Base-by-base conservation (phyloP, 2,113 vertebrate genomes). In the Albula glossodonta region DNA sequence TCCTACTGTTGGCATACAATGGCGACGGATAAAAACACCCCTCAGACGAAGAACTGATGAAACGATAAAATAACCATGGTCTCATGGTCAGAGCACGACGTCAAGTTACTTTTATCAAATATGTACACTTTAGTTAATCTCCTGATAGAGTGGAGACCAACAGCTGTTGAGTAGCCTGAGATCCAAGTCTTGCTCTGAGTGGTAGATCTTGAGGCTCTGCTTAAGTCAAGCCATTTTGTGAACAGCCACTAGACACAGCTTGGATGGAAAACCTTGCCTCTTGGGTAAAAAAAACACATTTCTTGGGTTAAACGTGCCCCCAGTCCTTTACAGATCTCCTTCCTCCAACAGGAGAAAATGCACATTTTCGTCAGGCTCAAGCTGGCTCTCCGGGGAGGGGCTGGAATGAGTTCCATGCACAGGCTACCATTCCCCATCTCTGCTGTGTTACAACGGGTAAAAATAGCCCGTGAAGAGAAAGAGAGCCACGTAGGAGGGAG, bases 401-500 rank as follows among this genome's bases (percentile, higher is more conserved):
- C 13, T 15, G 4, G 74, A 60, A 74, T 57, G 84, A 50, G 82
- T 51, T 25, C 80, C 51, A 11, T 60, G 52, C 5, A 5, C 48
- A 70, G 82, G n/a, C 50, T 31, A 70, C 51, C 60, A 31, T 48
- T 41, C 63, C 82, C 84, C 10, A 63, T 53, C 83, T 79, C 78
- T 57, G 60, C 85, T 81, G 85, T 83, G 88, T 88, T 88, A 86
- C 89, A 84, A 86, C 81, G 57, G 70, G 78, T 88, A 81, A 87
- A 91, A 92, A 90, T 88, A 89, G 86, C 78, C 49, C 83, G 60
- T 78, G 63, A 87, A 87, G 81, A 85, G 84, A 74, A 22, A 88
- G 83, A 86, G 5, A 15, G 56, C n/a, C 83, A 13, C 17, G 4
- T n/a, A 41, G 85, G 70, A 85, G 86, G 2, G 25, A 66, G 56